Evolutionary conservation across 2,888 invertebrate genomes (phyloP), one percentile per base, ranked within the genome.

Genomic region (Meteorus cinctellus): DNA sequence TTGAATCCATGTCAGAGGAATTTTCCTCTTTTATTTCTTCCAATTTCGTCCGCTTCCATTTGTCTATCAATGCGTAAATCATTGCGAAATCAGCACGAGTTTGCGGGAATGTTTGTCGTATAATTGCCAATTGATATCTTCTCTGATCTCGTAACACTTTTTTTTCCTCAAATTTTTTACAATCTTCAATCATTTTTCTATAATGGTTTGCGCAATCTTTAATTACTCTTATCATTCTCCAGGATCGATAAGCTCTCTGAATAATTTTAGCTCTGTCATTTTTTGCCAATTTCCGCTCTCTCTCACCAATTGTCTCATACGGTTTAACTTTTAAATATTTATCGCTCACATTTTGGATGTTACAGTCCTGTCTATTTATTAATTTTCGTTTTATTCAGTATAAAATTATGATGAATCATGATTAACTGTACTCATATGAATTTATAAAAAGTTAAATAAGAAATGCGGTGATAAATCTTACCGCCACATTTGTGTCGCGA

Each of bases 61-160:
- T 91, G 82, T 94, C 95, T 55, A 94, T 91, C 91, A 93, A 92
- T 27, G 92, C 91, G 85, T 94, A 95, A 1, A 96, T 90, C 90
- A 95, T 92, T 81, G 94, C 94, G 83, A 96, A 96, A 87, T 96
- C 96, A 82, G 92, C 92, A 75, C 93, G 92, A 5, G 93, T 92
- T 82, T 92, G 92, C 0, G 96, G 96, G 85, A 93, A 94, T n/a
- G 93, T 93, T 88, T 93, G 94, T 6, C 93, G 92, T 41, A 93
- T 89, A 19, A 94, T 90, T 84, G 94, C 93, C 45, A 89, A 90
- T 45, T 91, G 90, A 78, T 92, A 88, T 71, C 93, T 90, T 78
- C 90, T 90, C 48, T 87, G 84, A 8, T 77, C 90, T 65, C 92
- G 92, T 79, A 91, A 90, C 16, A 78, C 45, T 74, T 88, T 88